Evolutionary conservation across 2,113 vertebrate species (phyloP).

Genomic region (Arenaria interpres): DNA sequence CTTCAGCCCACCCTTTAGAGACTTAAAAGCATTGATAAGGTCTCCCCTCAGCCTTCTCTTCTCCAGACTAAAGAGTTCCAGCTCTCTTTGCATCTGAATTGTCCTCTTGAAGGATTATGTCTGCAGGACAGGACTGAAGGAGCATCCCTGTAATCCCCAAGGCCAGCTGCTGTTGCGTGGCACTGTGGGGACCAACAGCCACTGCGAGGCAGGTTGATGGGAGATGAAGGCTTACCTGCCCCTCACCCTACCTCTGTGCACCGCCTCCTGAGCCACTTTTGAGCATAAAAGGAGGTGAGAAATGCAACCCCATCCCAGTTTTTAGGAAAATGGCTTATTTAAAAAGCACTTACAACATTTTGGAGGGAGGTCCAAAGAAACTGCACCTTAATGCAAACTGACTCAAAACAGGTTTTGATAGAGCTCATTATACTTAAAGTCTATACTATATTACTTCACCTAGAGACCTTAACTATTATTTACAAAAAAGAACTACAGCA

Average conservation of each 20-base stretch:
- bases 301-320: neutral
- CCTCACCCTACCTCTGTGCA: neutral
- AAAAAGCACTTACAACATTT: neutral
- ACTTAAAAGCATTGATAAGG: no score
- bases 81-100: neutral
- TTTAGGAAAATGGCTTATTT: neutral
- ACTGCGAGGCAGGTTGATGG: neutral
- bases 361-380: neutral
- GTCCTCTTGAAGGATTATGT: neutral
- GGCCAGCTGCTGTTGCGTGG: rapidly evolving
- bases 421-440: neutral
- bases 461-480: neutral
- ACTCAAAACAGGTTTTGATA: neutral
- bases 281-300: neutral
- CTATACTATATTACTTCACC: neutral
- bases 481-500: neutral
- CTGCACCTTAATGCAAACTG: neutral
- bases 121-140: neutral
- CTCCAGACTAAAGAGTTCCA: no score
- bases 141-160: neutral
- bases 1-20: no score
- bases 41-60: no score
- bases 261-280: neutral
- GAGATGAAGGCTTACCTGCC: neutral
- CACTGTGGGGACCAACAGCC: neutral